Evolutionary conservation across 2,888 invertebrate species (phyloP).

Genomic region (Mythimna ferrago): DNA sequence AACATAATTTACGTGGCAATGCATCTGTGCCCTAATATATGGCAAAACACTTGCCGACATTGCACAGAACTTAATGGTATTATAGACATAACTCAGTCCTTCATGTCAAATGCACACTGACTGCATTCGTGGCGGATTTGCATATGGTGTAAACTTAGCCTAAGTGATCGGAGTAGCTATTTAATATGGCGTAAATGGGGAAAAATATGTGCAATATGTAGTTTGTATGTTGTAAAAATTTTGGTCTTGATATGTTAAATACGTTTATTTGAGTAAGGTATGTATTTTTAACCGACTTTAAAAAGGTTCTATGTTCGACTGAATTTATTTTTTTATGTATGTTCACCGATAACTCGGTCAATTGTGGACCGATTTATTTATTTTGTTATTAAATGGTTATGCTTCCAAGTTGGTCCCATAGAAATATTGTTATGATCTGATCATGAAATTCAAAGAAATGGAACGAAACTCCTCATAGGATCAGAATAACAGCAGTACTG

Average conservation of each 20-base stretch:
- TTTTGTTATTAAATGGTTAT: too few relatives aligned
- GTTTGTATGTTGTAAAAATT: conserved; percentile 20
- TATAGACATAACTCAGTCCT: conserved; percentile 75
- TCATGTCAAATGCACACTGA: conserved; percentile 71
- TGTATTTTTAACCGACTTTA: background rate
- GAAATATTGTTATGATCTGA: too few relatives aligned
- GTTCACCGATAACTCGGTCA: too few relatives aligned
- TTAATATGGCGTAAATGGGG: conserved; percentile 10
- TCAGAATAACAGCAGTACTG: too few relatives aligned
- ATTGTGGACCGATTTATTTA: too few relatives aligned
- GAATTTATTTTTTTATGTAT: too few relatives aligned
- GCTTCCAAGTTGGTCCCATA: too few relatives aligned
- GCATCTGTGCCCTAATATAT: conserved; percentile 68
- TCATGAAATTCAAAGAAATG: too few relatives aligned
- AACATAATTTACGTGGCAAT: conserved; percentile 61
- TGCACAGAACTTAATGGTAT: conserved; percentile 67
- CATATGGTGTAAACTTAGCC: conserved; percentile 49
- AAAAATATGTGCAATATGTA: conserved; percentile 15
- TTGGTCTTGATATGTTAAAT: conserved; percentile 2
- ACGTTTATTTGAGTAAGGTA: background rate
- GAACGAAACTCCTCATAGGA: too few relatives aligned
- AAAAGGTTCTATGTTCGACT: too few relatives aligned
- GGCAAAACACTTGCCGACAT: conserved; percentile 68
- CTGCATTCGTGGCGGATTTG: conserved; percentile 58
- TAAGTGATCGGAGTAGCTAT: conserved; percentile 44